A percentile compares a stretch with the other conserved stretches of the same genome.
phyloP scores from a whole-genome alignment of 2,797 vertebrate species.

The Alfaro cultratus region DNA sequence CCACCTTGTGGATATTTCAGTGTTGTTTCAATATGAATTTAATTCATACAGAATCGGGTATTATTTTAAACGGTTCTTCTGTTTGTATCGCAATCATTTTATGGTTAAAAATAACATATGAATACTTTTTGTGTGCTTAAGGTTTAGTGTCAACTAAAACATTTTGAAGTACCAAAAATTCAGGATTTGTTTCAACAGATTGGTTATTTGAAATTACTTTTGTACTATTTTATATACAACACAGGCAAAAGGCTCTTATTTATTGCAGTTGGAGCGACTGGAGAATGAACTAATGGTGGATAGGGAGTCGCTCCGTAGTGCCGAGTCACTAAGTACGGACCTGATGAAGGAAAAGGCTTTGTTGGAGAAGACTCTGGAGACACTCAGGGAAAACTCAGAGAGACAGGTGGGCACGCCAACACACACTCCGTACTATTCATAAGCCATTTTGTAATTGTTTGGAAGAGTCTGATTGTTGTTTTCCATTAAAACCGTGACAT shows the following conservation, averaged over 20 bases:
- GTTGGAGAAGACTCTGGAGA: constrained; percentile 94
- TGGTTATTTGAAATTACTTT: neutral
- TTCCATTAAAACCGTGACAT: neutral
- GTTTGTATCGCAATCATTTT: neutral
- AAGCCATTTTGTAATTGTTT: neutral
- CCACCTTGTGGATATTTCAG: constrained; percentile 26
- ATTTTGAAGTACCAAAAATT: neutral
- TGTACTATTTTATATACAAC: neutral
- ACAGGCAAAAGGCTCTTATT: neutral
- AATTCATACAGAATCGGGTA: constrained; percentile 34
- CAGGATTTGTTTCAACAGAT: neutral
- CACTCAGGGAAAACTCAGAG: constrained; percentile 92
- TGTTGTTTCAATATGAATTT: constrained; percentile 11
- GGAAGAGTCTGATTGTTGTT: neutral
- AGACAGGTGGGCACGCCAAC: constrained; percentile 85
- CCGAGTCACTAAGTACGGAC: constrained; percentile 90
- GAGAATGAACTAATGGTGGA: constrained; percentile 86
- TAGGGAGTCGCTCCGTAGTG: constrained; percentile 87
- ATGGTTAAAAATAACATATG: neutral
- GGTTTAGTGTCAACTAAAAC: neutral
- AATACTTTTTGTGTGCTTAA: neutral
- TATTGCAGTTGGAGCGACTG: constrained; percentile 87
- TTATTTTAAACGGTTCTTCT: neutral
- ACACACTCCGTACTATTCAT: neutral
- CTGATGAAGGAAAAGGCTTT: constrained; percentile 96